Percentiles rank a stretch among this genome's conserved stretches.
phyloP scores from a whole-genome alignment of 2,888 invertebrate genomes.

The Unio pictorum region DNA sequence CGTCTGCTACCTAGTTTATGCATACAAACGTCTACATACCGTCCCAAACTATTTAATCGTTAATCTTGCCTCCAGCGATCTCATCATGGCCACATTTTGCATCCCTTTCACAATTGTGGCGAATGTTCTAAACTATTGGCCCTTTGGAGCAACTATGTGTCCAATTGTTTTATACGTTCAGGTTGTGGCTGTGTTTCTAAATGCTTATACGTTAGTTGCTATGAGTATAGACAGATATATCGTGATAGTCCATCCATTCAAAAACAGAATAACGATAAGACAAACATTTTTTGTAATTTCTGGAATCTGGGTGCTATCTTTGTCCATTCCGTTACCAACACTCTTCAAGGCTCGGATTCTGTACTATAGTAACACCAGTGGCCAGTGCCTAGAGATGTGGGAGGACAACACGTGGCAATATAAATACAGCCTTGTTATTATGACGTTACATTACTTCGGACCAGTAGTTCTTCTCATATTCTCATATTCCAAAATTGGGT shows the following conservation, averaged over 20 bases:
- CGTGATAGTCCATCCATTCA: conserved; percentile 89
- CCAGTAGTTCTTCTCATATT: conserved; percentile 85
- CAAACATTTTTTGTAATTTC: conserved; percentile 80
- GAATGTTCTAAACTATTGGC: conserved; percentile 86
- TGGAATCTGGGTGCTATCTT: conserved; percentile 82
- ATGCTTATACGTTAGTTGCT: conserved; percentile 90
- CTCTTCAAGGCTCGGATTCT: conserved; percentile 78
- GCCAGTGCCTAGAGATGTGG: conserved; percentile 46
- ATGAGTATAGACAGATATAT: conserved; percentile 91
- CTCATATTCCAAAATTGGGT: conserved; percentile 88
- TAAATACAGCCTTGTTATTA: conserved; percentile 83
- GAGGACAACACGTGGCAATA: conserved; percentile 35
- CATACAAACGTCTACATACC: conserved; percentile 62
- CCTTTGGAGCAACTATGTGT: conserved; percentile 86
- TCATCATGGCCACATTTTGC: conserved; percentile 68
- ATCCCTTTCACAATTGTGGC: conserved; percentile 78
- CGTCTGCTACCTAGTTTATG: conserved; percentile 48
- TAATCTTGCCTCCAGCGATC: conserved; percentile 48
- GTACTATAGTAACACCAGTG: conserved; percentile 37
- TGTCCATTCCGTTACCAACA: conserved; percentile 86
- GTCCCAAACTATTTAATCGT: conserved; percentile 54
- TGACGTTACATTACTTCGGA: conserved; percentile 86
- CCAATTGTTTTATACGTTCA: conserved; percentile 86
- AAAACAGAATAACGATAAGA: conserved; percentile 83
- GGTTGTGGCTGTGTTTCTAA: conserved; percentile 76